phyloP scores from a whole-genome alignment of 2,888 invertebrate species.

The Noctua janthina region DNA sequence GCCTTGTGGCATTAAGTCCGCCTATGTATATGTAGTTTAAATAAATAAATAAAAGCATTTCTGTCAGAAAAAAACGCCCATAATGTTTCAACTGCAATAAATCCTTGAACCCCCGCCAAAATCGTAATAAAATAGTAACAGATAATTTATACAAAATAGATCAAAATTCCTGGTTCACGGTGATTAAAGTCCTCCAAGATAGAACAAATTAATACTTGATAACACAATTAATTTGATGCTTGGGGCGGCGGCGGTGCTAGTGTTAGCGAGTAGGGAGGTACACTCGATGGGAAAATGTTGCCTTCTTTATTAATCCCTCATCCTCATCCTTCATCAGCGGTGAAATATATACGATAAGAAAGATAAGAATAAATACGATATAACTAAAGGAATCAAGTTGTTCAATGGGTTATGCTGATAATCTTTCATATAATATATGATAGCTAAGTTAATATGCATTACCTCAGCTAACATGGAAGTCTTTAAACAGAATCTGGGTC shows the following conservation, averaged over 20 bases:
- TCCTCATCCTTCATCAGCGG: background rate
- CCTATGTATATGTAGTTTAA: no score
- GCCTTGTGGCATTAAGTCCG: no score
- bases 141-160: conserved; percentile 57
- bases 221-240: conserved; percentile 87
- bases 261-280: conserved; percentile 43
- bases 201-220: conserved; percentile 88
- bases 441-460: background rate
- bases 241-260: conserved; percentile 44
- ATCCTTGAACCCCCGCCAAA: background rate
- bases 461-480: background rate
- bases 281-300: background rate
- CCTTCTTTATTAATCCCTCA: background rate
- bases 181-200: conserved; percentile 84
- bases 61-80: background rate
- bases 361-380: background rate
- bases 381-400: background rate
- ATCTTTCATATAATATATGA: background rate
- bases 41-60: background rate
- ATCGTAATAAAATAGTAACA: conserved; percentile 36
- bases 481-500: background rate
- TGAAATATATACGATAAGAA: background rate
- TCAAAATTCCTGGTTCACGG: conserved; percentile 65
- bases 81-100: background rate
- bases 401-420: background rate